phyloP scores from a whole-genome alignment of 2,888 invertebrate genomes.

The Drosophila atripex region DNA sequence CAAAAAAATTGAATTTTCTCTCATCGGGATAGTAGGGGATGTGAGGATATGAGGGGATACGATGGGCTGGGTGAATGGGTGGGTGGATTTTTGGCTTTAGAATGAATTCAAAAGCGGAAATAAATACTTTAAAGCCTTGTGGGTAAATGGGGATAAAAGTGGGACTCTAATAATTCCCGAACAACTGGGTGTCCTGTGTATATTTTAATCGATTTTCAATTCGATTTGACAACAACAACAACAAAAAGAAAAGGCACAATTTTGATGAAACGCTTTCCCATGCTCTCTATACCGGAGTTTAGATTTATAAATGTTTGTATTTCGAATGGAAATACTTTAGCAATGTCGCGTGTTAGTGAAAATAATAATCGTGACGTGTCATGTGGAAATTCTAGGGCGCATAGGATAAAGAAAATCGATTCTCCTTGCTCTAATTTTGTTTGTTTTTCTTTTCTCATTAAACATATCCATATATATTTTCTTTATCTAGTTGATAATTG shows the following conservation, averaged over 20 bases:
- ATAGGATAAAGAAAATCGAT: conserved; percentile 23
- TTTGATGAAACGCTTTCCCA: conserved; percentile 79
- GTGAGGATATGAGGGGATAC: background rate
- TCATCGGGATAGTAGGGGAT: background rate
- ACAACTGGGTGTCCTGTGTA: background rate
- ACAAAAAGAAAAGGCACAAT: conserved; percentile 82
- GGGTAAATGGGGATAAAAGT: conserved; percentile 3
- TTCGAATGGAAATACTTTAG: background rate
- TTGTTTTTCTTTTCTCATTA: conserved; percentile 8
- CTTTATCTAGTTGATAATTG: conserved; percentile 42
- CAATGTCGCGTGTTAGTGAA: conserved; percentile 31
- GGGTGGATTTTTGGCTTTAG: background rate
- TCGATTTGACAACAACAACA: conserved; percentile 75
- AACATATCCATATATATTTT: conserved; percentile 17
- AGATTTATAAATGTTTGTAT: background rate
- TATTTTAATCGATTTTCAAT: conserved; percentile 42
- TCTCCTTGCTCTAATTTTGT: conserved; percentile 27
- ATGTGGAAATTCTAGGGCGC: conserved; percentile 19
- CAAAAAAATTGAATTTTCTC: background rate
- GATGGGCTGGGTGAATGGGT: background rate
- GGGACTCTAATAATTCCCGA: background rate
- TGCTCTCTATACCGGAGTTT: conserved; percentile 22
- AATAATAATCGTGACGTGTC: conserved; percentile 16
- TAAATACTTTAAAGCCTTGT: conserved; percentile 3
- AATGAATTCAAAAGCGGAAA: conserved; percentile 7